These are phyloP conservation scores for Benitochromis conjunctus DNA, from an alignment of 2,113 vertebrate genomes.

Conservation along the genomic window DNA sequence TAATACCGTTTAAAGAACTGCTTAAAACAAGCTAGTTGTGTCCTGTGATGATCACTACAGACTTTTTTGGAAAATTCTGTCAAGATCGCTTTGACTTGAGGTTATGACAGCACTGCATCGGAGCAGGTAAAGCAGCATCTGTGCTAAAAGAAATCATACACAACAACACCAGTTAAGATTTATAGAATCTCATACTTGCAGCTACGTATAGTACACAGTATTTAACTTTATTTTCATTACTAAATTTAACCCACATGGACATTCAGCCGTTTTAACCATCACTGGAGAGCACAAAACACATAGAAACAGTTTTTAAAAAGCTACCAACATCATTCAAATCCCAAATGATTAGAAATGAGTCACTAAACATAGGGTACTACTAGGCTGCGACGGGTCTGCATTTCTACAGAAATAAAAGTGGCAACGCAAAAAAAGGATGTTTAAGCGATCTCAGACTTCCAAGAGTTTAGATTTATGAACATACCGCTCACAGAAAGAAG, in stretches of 20 bases:
- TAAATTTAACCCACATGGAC: accelerated
- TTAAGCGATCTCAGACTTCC: not conserved
- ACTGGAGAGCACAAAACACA: not conserved
- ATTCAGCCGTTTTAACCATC: accelerated
- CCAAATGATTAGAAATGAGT: not conserved
- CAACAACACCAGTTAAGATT: not conserved
- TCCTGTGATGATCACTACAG: not conserved
- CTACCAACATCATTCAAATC: not conserved
- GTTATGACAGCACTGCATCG: not conserved
- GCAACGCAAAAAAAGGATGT: not conserved
- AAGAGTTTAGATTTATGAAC: not conserved
- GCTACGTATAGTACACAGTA: accelerated
- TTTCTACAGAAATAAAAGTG: too few relatives aligned
- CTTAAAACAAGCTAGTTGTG: not conserved
- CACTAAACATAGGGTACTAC: not conserved
- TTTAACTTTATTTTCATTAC: not conserved
- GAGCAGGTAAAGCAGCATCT: not conserved
- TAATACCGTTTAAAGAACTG: accelerated
- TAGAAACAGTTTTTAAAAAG: not conserved
- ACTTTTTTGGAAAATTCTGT: not conserved
- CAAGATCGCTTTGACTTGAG: not conserved
- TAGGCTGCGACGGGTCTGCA: not conserved
- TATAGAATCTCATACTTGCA: not conserved
- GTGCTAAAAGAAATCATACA: not conserved
- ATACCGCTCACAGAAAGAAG: not conserved